phyloP scores from a whole-genome alignment of 2,113 vertebrate genomes.

The Bombycilla garrulus region DNA sequence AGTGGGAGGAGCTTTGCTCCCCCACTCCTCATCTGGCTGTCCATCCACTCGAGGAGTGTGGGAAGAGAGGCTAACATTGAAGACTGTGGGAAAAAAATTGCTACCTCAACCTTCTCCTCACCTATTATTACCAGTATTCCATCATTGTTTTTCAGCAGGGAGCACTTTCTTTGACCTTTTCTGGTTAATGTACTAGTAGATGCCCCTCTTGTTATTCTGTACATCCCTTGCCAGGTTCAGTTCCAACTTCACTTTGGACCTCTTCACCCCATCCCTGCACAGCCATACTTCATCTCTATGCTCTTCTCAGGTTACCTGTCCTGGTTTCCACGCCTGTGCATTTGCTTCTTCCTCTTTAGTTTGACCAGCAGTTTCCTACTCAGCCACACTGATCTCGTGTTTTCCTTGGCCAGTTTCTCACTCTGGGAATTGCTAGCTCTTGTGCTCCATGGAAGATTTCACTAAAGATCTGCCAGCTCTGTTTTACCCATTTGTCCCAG shows the following conservation, averaged over 20 bases:
- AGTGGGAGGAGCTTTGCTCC: not conserved
- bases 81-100: not conserved
- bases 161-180: not conserved
- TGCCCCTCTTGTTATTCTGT: not conserved
- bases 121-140: not conserved
- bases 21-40: not conserved
- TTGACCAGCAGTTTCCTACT: not conserved
- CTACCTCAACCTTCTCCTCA: not conserved
- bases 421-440: not conserved
- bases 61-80: not conserved
- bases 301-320: not conserved
- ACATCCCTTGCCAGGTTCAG: not conserved
- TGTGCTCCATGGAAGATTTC: not conserved
- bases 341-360: not conserved
- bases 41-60: not conserved
- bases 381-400: not conserved
- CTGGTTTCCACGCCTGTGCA: not conserved
- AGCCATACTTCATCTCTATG: rapidly evolving
- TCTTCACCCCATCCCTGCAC: not conserved
- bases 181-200: not conserved
- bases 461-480: not conserved
- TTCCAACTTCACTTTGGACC: not conserved
- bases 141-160: not conserved
- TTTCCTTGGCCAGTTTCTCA: not conserved
- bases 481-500: rapidly evolving